These are phyloP conservation scores for Pleuronectes platessa DNA, from an alignment of 2,113 vertebrate species.

Conservation along the genomic window DNA sequence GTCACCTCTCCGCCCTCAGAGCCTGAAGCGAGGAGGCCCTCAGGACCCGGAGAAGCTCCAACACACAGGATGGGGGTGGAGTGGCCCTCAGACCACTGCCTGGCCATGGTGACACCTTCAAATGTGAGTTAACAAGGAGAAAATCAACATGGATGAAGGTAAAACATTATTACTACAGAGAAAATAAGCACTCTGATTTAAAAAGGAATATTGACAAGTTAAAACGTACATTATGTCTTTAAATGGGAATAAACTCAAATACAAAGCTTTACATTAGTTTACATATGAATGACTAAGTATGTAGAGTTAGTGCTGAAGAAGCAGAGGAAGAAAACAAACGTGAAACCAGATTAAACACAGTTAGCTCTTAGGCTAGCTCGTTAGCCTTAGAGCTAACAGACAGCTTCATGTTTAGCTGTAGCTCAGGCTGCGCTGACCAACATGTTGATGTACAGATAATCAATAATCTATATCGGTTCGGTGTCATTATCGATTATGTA, in stretches of 20 bases:
- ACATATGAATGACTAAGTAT: neutral
- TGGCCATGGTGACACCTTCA: slow-evolving; percentile 82
- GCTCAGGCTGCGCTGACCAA: neutral
- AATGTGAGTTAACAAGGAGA: neutral
- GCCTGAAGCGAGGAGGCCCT: slow-evolving; percentile 89
- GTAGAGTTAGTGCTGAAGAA: neutral
- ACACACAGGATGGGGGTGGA: slow-evolving; percentile 87
- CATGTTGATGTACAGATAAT: rapidly evolving
- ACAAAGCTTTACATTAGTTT: neutral
- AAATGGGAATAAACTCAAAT: no score
- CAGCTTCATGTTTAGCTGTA: neutral
- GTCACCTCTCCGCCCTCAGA: slow-evolving; percentile 88
- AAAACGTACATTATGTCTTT: no score
- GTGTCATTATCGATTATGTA: neutral
- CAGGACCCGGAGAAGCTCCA: slow-evolving; percentile 69
- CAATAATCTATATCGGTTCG: rapidly evolving
- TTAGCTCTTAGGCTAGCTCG: slow-evolving; percentile 2
- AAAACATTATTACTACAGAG: neutral
- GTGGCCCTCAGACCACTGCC: slow-evolving; percentile 87
- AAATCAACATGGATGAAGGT: neutral
- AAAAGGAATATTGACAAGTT: neutral
- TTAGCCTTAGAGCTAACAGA: slow-evolving; percentile 29
- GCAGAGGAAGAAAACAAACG: neutral
- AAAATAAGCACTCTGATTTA: neutral
- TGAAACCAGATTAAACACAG: neutral